Base-by-base conservation (phyloP, 2,888 invertebrate species). In the Barypeithes pellucidus region DNA sequence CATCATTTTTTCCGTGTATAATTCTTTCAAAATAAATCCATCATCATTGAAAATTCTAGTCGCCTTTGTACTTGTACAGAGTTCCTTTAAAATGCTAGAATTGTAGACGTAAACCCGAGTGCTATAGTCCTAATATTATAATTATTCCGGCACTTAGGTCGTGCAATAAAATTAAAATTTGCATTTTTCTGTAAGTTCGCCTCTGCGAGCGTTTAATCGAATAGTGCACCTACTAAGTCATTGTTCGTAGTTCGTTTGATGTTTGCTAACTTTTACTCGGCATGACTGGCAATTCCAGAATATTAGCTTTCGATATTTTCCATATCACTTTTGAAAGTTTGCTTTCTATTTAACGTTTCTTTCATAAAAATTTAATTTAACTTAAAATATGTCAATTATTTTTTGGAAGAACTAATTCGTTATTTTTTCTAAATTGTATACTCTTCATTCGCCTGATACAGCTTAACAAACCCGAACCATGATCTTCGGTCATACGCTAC, bases 111-210 rank as follows among this genome's bases (percentile, higher is more conserved):
- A 78, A 80, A 80, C 80, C 79, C 75, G 77, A 76, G 78, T 71
- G 78, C 80, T 77, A 80, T 77, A 78, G 78, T 79, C 78, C 79
- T 80, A 82, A 83, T 83, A 82, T 83, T 81, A 82, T 82, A 83
- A 84, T 84, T 84, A 83, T 83, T 83, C 82, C 83, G 81, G 81
- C 79, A 80, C 81, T 84, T 83, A 83, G 80, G 78, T 82, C 77
- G 78, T 76, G 82, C 82, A 81, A 83, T 83, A 83, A 84, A 84
- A 84, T 83, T 82, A 81, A 83, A 82, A 82, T 82, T 82, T 79
- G 81, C 43, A 80, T 79, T 81, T 67, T 67, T 29, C 77, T 77
- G 29, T 70, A n/a, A 50, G 50, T 50, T 50, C 41, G 41, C 62
- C 43, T 8, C 54, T 22, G 33, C 47, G 59, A 70, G 47, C 70